Evolutionary conservation across 1,140 invertebrate species (phyloP).

Genomic region (Gryon sp.): DNA sequence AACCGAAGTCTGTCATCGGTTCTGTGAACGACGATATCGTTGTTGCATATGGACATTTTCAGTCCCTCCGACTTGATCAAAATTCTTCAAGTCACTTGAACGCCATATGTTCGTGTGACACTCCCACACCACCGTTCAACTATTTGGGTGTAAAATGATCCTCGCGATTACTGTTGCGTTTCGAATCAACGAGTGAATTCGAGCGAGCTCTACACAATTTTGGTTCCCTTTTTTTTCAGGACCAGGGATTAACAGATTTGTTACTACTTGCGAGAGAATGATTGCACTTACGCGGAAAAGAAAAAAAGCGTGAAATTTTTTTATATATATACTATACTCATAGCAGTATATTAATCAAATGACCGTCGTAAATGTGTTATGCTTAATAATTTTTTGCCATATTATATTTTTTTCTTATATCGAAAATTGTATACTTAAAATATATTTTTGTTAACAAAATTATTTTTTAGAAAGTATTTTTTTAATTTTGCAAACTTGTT

Average conservation of each 20-base stretch:
- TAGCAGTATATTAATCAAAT: too few species aligned
- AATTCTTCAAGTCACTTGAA: conserved; percentile 57
- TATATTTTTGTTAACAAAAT: too few species aligned
- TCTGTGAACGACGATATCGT: conserved; percentile 56
- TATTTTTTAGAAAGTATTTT: too few species aligned
- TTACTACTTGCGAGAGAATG: conserved; percentile 11
- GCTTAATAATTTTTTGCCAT: too few species aligned
- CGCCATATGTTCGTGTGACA: conserved; percentile 65
- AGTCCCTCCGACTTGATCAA: conserved; percentile 34
- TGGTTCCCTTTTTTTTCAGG: background rate
- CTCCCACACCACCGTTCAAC: conserved; percentile 42
- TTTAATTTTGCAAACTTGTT: too few species aligned
- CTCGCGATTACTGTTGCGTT: conserved; percentile 24
- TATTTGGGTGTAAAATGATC: conserved; percentile 49
- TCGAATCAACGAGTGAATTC: conserved; percentile 21
- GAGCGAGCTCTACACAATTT: conserved; percentile 1
- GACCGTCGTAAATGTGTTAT: too few species aligned
- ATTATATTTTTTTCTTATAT: too few species aligned
- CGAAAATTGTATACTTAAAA: too few species aligned
- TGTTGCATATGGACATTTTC: conserved; percentile 33
- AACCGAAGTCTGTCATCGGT: conserved; percentile 52
- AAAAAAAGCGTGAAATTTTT: conserved; percentile 25
- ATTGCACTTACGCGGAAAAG: conserved; percentile 24
- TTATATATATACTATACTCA: too few species aligned
- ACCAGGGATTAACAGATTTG: conserved; percentile 30